Evolutionary conservation across 2,888 invertebrate species (phyloP).

Genomic region (Leptinotarsa tumamoca): DNA sequence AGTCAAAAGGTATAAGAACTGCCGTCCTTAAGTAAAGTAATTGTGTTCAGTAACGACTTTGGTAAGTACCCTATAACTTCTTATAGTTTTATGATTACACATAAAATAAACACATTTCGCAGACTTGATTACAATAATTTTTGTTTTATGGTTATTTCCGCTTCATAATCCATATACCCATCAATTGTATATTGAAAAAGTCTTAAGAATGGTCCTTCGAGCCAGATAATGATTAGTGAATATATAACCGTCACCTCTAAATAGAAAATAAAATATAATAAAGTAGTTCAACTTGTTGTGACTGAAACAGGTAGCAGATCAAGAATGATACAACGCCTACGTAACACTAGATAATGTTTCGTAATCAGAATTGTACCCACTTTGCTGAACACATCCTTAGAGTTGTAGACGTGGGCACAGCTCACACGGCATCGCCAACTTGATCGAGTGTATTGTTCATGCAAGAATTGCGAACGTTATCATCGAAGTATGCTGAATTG

Average conservation of each 20-base stretch:
- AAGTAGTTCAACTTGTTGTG: neutral
- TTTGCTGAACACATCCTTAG: slow-evolving; percentile 35
- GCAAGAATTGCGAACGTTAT: slow-evolving; percentile 43
- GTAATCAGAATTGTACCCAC: slow-evolving; percentile 37
- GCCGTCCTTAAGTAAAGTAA: neutral
- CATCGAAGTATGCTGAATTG: slow-evolving; percentile 20
- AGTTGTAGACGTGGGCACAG: slow-evolving; percentile 46
- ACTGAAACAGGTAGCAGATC: slow-evolving; percentile 33
- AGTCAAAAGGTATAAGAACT: neutral
- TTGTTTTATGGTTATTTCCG: neutral
- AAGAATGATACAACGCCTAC: slow-evolving; percentile 28
- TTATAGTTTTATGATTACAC: neutral
- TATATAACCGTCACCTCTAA: neutral
- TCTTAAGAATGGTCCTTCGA: neutral
- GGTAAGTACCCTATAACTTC: neutral
- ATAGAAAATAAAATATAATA: neutral
- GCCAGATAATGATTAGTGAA: neutral
- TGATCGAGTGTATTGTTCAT: slow-evolving; percentile 40
- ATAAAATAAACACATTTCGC: neutral
- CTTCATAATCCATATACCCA: neutral
- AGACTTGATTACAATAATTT: neutral
- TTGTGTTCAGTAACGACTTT: neutral
- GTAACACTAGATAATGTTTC: slow-evolving; percentile 37
- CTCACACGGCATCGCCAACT: slow-evolving; percentile 45
- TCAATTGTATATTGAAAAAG: no score